Evolutionary conservation across 2,797 vertebrate genomes (phyloP), one percentile per base, ranked within the genome.

Genomic region (Monodelphis domestica): DNA sequence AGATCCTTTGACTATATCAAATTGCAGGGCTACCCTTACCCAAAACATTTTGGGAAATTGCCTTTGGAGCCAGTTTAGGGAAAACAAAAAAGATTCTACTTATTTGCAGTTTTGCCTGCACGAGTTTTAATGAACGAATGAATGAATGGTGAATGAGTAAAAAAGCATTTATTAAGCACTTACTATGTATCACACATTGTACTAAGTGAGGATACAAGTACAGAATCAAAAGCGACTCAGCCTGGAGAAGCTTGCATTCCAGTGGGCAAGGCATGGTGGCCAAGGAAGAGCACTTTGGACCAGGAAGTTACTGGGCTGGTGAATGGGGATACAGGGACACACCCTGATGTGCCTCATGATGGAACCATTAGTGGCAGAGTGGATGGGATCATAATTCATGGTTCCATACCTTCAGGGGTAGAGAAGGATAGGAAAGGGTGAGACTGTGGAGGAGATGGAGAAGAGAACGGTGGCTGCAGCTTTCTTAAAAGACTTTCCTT

Each of bases 1-100:
- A 59, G 33, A 70, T 17, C 33, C 33, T 70, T 70, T 14, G 57
- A 59, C 14, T 70, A 6, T 14, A 70, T 15, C 14, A n/a, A n/a
- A 70, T 15, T 70, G 5, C 50, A 78, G 53, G 54, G 59, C 14
- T 96, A 55, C 52, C 26, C 9, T 63, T 53, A 38, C 54, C 59
- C 54, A 57, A 94, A 55, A 94, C 90, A 53, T 30, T 94, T 94
- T 57, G 7, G 3, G 63, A 92, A n/a, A 93, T 51, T 94, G 89
- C 45, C 30, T 92, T 95, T 88, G 53, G 90, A 94, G 59, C 14
- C 5, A 10, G 17, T 91, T 94, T 95, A 92, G 89, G 92, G n/a
- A n/a, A n/a, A 55, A n/a, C n/a, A n/a, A n/a, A 93, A 91, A 50
- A 84, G 90, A 15, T 30, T 90, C 33, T 56, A 45, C 84, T 90